These are phyloP conservation scores for Poeciliopsis turneri DNA, from an alignment of 2,797 vertebrate genomes.

Conservation along the genomic window DNA sequence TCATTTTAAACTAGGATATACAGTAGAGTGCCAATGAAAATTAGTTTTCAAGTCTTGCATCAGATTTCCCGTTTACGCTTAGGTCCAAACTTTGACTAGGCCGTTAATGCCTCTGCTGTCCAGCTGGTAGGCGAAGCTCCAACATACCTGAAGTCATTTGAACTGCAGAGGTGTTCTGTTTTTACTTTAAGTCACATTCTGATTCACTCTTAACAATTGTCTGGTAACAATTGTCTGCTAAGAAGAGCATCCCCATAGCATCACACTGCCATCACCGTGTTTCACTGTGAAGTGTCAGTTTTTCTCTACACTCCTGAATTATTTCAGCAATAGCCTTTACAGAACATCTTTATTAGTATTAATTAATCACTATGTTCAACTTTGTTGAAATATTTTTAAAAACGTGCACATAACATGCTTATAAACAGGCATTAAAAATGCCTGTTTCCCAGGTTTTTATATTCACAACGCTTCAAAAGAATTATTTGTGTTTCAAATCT, in stretches of 20 bases:
- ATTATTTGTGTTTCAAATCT: no score
- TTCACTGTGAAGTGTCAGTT: not conserved
- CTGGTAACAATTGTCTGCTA: not conserved
- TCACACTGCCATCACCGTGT: not conserved
- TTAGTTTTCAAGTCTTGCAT: not conserved
- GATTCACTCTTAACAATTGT: not conserved
- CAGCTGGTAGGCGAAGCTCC: not conserved
- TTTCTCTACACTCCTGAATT: not conserved
- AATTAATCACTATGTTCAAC: not conserved
- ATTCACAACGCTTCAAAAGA: no score
- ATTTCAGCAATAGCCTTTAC: not conserved
- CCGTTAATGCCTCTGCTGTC: not conserved
- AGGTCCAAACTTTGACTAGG: not conserved
- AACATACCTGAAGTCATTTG: not conserved
- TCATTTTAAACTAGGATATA: not conserved
- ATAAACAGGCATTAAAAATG: no score
- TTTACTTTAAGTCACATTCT: not conserved
- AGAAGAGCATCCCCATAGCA: not conserved
- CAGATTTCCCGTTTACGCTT: no score
- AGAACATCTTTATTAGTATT: not conserved
- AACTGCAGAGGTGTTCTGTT: not conserved
- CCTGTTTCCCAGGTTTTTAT: no score
- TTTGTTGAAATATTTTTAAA: no score
- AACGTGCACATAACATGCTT: no score
- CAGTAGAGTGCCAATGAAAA: not conserved